phyloP scores from a whole-genome alignment of 2,113 vertebrate genomes.

The human region DNA sequence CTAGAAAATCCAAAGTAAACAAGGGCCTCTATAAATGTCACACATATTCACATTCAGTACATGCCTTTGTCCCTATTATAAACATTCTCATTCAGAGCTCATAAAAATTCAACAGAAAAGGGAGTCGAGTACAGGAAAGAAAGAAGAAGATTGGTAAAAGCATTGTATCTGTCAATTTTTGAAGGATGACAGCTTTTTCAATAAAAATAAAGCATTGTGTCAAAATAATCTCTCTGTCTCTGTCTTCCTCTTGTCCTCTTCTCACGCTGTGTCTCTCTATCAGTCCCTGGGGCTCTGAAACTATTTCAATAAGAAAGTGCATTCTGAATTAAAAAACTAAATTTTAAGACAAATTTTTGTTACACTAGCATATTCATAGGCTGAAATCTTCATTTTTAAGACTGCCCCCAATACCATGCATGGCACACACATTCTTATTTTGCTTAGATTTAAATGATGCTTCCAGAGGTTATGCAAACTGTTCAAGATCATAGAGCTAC shows the following conservation, averaged over 20 bases:
- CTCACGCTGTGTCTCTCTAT: not conserved
- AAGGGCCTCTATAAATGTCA: not conserved
- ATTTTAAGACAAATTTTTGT: not conserved
- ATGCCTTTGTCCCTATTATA: not conserved
- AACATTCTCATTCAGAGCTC: not conserved
- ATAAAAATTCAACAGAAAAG: not conserved
- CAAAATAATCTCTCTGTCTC: not conserved
- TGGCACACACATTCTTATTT: fast-evolving
- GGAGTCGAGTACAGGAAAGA: not conserved
- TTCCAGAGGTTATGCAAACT: not conserved
- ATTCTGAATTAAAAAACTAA: not conserved
- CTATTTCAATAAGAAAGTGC: not conserved
- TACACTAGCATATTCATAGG: fast-evolving
- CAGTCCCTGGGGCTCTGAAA: not conserved
- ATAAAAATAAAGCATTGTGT: not conserved
- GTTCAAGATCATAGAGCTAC: not conserved
- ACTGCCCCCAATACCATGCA: fast-evolving
- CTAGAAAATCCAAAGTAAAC: not conserved
- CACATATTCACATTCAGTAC: not conserved
- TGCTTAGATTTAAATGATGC: not conserved
- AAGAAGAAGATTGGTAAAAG: not conserved
- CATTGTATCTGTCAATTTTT: not conserved
- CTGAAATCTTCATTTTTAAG: not conserved
- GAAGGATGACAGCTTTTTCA: not conserved
- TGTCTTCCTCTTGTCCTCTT: not conserved